Base-by-base conservation (phyloP, 1,140 invertebrate genomes). In the Pararge aegeria region DNA sequence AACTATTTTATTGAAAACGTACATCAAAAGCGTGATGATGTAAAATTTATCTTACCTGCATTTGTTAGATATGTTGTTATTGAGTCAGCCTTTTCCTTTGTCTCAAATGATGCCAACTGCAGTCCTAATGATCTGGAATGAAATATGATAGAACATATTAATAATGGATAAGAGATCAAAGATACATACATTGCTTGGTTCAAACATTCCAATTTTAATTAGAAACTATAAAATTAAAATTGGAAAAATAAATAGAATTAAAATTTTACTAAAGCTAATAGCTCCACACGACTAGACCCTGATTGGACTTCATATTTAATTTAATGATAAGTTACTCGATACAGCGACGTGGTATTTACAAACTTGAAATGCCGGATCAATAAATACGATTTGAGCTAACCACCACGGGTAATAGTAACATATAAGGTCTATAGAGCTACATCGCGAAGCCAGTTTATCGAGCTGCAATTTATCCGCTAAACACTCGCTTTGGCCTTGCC, bases 81-180 rank as follows among this genome's bases (percentile, higher is more conserved):
- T 38, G 94, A 94, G 73, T 96, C 94, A 3, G 95, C 94, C 83
- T 97, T 96, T 87, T 97, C 96, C 78, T 94, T 94, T 0, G 95
- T 96, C 80, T 96, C 95, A 72, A 97, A 95, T 13, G 95, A 96
- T 16, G 94, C 94, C 68, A 97, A 90, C 74, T 97, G 96, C 62
- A 97, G 89, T 19, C 96, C 96, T 72, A 97, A 87, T 21, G 95
- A 96, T 71, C 95, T 91, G 82, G 42, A 83, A 89, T 5, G 19
- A 24, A 37, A 56, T 5, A 42, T 24, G 10, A 19, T 6, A 19
- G 9, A 37, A 48, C 49, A 46, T 51, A 29, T 58, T 58, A 58
- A 51, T 40, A 13, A 40, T 40, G 1, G 4, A 40, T 3, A 9
- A 37, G 2, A 9, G 3, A 12, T 37, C 12, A 37, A 9, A 9